A percentile compares a stretch with the other conserved stretches of the same genome.
phyloP scores from a whole-genome alignment of 2,888 invertebrate species.

The Idaea biselata region DNA sequence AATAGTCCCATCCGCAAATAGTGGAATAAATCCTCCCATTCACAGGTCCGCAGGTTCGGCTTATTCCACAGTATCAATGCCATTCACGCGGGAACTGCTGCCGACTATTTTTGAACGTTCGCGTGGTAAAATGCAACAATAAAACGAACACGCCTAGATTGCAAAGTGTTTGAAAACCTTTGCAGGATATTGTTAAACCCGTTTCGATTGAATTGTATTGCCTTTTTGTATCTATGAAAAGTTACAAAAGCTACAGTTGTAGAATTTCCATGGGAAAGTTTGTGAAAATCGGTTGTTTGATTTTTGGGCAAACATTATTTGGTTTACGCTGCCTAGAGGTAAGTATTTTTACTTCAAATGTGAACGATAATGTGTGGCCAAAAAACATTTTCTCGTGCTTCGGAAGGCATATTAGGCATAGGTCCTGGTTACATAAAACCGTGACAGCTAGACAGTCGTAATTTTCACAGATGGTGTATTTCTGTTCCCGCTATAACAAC shows the following conservation, averaged over 20 bases:
- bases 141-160: conserved; percentile 22
- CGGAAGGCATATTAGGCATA: no score
- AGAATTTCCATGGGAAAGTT: background rate
- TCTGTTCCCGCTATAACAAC: no score
- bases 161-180: conserved; percentile 4
- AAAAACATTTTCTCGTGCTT: no score
- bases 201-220: background rate
- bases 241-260: background rate
- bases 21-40: conserved; percentile 30
- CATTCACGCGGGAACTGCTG: conserved; percentile 37
- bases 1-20: conserved; percentile 29
- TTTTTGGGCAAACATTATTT: no score
- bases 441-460: no score
- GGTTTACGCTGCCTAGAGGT: no score
- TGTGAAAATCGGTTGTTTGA: background rate
- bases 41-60: conserved; percentile 31
- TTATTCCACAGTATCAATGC: conserved; percentile 42
- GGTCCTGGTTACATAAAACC: no score
- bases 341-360: no score
- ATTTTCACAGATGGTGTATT: no score
- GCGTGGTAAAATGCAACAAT: conserved; percentile 37
- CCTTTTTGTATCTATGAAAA: background rate
- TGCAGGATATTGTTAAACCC: background rate
- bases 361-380: no score
- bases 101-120: conserved; percentile 28